A percentile compares a stretch with the other conserved stretches of the same genome.
Conservation (phyloP, 2,888 invertebrate species). For the Dryocosmus kuriphilus region DNA sequence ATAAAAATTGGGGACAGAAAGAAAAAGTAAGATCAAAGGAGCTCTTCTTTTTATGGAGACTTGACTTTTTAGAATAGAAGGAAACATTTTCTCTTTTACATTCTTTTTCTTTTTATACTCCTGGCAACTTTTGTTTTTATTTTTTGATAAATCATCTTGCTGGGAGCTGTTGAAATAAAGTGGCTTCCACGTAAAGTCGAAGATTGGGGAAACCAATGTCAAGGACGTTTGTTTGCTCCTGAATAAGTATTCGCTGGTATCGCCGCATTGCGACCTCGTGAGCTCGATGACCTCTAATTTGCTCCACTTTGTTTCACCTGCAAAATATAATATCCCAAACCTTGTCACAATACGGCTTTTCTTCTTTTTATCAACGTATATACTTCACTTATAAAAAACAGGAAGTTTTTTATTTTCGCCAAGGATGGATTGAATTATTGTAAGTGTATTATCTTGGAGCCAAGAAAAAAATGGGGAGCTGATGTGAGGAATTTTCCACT, state of each 20-base stretch:
- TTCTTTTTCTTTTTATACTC: background rate
- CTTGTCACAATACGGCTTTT: slow-evolving; percentile 36
- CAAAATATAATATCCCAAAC: slow-evolving; percentile 24
- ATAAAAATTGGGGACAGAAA: background rate
- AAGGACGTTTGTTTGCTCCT: slow-evolving; percentile 34
- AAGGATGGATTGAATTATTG: background rate
- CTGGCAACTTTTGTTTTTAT: background rate
- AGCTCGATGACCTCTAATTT: slow-evolving; percentile 35
- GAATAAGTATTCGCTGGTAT: slow-evolving; percentile 33
- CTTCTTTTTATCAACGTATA: background rate
- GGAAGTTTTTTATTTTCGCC: background rate
- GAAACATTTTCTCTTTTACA: background rate
- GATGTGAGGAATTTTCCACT: too few species aligned
- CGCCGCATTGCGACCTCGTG: slow-evolving; percentile 39
- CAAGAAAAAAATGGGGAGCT: too few species aligned
- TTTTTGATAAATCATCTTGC: slow-evolving; percentile 26
- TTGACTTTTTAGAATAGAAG: background rate
- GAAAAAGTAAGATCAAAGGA: slow-evolving; percentile 12
- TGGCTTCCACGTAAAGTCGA: slow-evolving; percentile 18
- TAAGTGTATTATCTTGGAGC: background rate
- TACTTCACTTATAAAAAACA: background rate
- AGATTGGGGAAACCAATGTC: slow-evolving; percentile 18
- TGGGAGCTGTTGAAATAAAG: background rate
- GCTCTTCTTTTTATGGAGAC: background rate
- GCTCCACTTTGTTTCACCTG: slow-evolving; percentile 28